Evolutionary conservation across 2,797 vertebrate species (phyloP).

Genomic region (Xiphophorus birchmanni): DNA sequence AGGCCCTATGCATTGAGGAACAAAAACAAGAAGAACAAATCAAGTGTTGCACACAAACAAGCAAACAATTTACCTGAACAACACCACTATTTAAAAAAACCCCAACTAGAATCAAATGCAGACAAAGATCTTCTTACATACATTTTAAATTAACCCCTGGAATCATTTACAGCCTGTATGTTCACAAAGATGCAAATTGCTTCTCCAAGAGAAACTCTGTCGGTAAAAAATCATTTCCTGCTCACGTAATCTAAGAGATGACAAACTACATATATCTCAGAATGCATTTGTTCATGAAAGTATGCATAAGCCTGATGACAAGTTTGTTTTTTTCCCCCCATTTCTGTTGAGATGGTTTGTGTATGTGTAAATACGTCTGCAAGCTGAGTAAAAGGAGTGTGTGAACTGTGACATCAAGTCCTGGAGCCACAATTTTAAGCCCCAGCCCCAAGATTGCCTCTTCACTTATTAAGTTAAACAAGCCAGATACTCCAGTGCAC

Average conservation of each 20-base stretch:
- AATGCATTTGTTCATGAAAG: constrained; percentile 48
- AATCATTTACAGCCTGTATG: constrained; percentile 13
- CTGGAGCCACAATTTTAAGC: constrained; percentile 52
- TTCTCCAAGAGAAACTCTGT: constrained; percentile 22
- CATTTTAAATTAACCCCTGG: constrained; percentile 2
- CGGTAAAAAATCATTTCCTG: constrained; percentile 62
- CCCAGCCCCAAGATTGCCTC: constrained; percentile 51
- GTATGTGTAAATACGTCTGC: constrained; percentile 9
- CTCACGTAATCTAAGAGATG: constrained; percentile 53
- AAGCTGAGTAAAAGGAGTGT: constrained; percentile 28
- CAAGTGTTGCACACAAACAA: not conserved
- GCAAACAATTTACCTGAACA: not conserved
- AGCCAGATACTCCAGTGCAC: constrained; percentile 40
- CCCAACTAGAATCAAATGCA: constrained; percentile 14
- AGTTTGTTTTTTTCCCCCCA: constrained; percentile 46
- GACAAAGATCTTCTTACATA: constrained; percentile 21
- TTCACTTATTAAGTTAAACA: constrained; percentile 63
- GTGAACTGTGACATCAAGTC: constrained; percentile 43
- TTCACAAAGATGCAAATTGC: constrained; percentile 22
- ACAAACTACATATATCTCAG: constrained; percentile 54
- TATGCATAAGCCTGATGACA: constrained; percentile 11
- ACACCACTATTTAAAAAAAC: not conserved
- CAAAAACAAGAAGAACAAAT: not conserved
- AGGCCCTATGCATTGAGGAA: not conserved
- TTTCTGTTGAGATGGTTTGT: constrained; percentile 35